Base-by-base conservation (phyloP, 2,888 invertebrate genomes). In the Cloeon dipterum region DNA sequence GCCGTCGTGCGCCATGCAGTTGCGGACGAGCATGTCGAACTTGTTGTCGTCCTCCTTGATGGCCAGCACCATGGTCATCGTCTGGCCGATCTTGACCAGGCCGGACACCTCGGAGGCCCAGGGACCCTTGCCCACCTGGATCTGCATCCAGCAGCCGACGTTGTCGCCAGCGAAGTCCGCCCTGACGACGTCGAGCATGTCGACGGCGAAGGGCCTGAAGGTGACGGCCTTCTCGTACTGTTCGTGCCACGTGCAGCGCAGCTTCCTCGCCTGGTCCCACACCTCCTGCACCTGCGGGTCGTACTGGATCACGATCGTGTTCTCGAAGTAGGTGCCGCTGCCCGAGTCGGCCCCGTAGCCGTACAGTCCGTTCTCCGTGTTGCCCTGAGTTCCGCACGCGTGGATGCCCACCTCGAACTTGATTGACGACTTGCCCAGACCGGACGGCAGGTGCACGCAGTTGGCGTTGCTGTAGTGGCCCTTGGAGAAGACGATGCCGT, bases 121-220 rank as follows among this genome's bases (percentile, higher is more conserved):
- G 0, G 89, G 89, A 17, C 88, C 86, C 53, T 85, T 86, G 26
- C 86, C 88, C 3, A 86, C 85, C 63, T 91, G 89, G 45, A 91
- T 89, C 53, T 89, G 88, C 89, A 91, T 89, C 89, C 89, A 91
- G 58, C 89, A 89, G 14, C 88, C 88, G 3, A 89, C 86, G 50
- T 91, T 91, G 49, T 91, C 89, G 1, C 89, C 89, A 40, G 88
- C 86, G 46, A 91, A 91, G 49, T 89, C 88, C 3, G 89, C 88
- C 37, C 86, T 62, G n/a, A 89, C 86, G 4, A 89, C 88, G 54
- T 89, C 88, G 37, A 89, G 52, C 86, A 88, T 89, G 52, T 89
- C 89, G 2, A 91, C 89, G 1, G 88, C 86, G 70, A 89, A 89
- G 0, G 89, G 88, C 37, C 88, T 62, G 61, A 89, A 89, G 1